These are phyloP conservation scores for Scatophagus argus DNA, from an alignment of 2,113 vertebrate genomes.

Conservation along the genomic window DNA sequence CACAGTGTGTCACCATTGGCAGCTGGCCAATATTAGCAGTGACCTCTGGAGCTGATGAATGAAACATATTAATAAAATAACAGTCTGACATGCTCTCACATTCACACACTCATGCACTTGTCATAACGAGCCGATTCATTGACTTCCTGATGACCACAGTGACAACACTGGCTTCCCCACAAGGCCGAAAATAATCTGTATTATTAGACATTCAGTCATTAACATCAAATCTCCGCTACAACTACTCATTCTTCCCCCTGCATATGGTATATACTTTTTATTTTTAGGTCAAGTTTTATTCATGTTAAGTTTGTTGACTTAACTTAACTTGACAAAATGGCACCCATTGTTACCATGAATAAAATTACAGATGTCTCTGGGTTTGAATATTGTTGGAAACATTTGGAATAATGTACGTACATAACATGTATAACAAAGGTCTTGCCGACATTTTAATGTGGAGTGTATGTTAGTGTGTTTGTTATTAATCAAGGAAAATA, in stretches of 20 bases:
- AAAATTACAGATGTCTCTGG: no score
- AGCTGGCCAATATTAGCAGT: constrained; percentile 22
- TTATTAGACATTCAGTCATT: not conserved
- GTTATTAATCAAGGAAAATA: no score
- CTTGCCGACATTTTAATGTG: no score
- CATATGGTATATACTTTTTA: not conserved
- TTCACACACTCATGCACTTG: not conserved
- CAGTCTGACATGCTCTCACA: not conserved
- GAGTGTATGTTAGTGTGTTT: no score
- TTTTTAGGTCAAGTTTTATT: no score
- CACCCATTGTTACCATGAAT: no score
- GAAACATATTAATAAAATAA: constrained; percentile 11
- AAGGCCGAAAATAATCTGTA: not conserved
- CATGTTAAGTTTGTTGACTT: no score
- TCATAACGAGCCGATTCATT: not conserved
- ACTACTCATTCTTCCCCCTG: not conserved
- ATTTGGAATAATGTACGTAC: no score
- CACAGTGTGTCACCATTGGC: not conserved
- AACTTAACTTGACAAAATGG: no score
- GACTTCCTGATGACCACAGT: constrained; percentile 1
- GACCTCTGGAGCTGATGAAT: constrained; percentile 15
- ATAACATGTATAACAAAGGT: no score
- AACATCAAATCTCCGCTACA: not conserved
- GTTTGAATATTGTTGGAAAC: no score
- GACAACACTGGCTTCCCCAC: not conserved